Conservation (phyloP, 1,140 invertebrate genomes). For the Planococcus citri region DNA sequence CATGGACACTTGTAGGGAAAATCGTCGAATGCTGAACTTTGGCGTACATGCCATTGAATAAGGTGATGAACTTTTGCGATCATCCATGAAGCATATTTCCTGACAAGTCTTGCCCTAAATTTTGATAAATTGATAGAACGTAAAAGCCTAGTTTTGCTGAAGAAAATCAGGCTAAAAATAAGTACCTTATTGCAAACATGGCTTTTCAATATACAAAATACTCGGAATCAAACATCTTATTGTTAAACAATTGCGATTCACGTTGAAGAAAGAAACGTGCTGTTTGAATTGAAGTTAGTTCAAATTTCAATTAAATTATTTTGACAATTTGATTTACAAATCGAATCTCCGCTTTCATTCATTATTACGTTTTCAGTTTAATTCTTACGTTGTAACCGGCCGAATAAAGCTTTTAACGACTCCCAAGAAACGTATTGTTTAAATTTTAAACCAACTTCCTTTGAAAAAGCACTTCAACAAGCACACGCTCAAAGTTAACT, state of each 20-base stretch:
- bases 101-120: too few relatives aligned
- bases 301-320: not conserved
- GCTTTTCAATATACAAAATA: too few relatives aligned
- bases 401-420: conserved; percentile 9
- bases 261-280: not conserved
- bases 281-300: not conserved
- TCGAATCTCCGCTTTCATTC: not conserved
- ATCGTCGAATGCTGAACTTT: too few relatives aligned
- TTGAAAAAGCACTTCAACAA: not conserved
- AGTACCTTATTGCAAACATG: too few relatives aligned
- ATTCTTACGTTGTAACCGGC: not conserved
- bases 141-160: too few relatives aligned
- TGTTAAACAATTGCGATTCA: not conserved
- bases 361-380: not conserved
- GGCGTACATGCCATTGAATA: too few relatives aligned
- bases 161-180: too few relatives aligned
- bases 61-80: too few relatives aligned
- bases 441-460: conserved; percentile 10
- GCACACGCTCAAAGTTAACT: not conserved
- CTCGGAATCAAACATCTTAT: too few relatives aligned
- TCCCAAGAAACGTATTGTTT: conserved; percentile 17
- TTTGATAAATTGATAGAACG: too few relatives aligned
- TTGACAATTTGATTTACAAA: conserved; percentile 1
- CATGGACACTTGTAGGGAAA: too few relatives aligned
- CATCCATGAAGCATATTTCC: too few relatives aligned